Evolutionary conservation across 2,888 invertebrate species (phyloP), one percentile per base, ranked within the genome.

Genomic region (Ligdia adustata): DNA sequence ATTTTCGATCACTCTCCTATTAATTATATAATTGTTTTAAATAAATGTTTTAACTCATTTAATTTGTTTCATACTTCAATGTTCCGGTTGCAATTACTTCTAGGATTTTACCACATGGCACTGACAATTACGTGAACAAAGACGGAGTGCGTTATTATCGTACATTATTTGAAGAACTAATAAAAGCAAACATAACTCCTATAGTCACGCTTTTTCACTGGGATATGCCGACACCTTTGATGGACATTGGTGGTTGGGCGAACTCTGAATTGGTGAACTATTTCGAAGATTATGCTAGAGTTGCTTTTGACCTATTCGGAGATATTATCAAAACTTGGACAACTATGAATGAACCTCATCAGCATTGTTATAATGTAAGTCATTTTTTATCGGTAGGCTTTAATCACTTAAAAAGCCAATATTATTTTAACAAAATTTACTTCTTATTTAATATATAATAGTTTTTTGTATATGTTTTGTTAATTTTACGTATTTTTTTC

Each of bases 101-200:
- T 75, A 90, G 96, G 38, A 87, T 97, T 38, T 80, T 96, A 54
- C 95, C 96, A 0, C 90, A 90, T 14, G 96, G 95, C 14, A 91
- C 92, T 24, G 90, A 91, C 57, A 92, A 93, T 64, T 72, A 91
- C 22, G 85, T 96, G 35, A 97, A 93, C 73, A 81, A 91, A 44
- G 92, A 92, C 2, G 97, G 95, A 12, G 89, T 95, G 1, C 82
- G 91, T 35, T 95, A 96, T 79, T 97, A 97, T 75, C 93, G 94
- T 48, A 91, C 92, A 41, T 69, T 97, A 28, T 94, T 97, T 43
- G 89, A 95, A 69, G 94, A 92, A 59, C 87, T 96, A 11, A 58
- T 93, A 13, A 91, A 83, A 47, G 92, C 91, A 41, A 92, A 92
- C 35, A 94, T 96, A 45, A 91, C 92, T 31, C 95, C 95, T 0